Evolutionary conservation across 2,113 vertebrate genomes (phyloP).

Genomic region (Pimephales promelas): DNA sequence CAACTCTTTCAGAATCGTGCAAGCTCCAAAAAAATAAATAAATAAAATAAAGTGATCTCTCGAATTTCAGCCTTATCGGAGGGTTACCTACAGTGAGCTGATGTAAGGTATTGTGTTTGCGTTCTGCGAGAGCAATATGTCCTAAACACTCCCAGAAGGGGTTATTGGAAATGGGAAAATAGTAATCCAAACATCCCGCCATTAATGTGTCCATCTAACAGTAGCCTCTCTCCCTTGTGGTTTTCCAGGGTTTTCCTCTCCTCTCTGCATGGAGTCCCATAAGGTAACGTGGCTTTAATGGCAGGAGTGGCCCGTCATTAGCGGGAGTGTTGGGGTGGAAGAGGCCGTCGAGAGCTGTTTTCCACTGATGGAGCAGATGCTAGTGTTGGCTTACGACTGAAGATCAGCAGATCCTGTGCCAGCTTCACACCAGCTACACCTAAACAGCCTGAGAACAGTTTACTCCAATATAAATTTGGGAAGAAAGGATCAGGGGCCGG

Average conservation of each 20-base stretch:
- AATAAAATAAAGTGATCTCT: background rate
- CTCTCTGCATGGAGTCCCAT: background rate
- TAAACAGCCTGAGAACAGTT: slow-evolving; percentile 60
- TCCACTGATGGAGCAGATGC: slow-evolving; percentile 71
- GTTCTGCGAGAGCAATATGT: background rate
- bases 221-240: background rate
- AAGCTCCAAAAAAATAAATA: too few species aligned
- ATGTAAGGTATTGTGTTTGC: background rate
- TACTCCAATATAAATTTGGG: background rate
- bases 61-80: slow-evolving; percentile 8
- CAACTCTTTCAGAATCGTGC: too few species aligned
- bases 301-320: slow-evolving; percentile 66
- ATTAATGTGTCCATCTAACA: slow-evolving; percentile 42
- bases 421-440: slow-evolving; percentile 70
- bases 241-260: background rate
- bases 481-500: background rate
- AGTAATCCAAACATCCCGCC: slow-evolving; percentile 17
- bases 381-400: slow-evolving; percentile 68
- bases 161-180: background rate
- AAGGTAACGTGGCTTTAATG: slow-evolving; percentile 34
- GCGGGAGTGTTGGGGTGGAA: slow-evolving; percentile 65
- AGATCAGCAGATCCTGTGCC: slow-evolving; percentile 59
- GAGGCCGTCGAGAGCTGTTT: slow-evolving; percentile 59
- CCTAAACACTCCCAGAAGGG: background rate
- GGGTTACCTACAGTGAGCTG: background rate